Conservation (phyloP, 1,140 invertebrate species). For the Ylistrum balloti region DNA sequence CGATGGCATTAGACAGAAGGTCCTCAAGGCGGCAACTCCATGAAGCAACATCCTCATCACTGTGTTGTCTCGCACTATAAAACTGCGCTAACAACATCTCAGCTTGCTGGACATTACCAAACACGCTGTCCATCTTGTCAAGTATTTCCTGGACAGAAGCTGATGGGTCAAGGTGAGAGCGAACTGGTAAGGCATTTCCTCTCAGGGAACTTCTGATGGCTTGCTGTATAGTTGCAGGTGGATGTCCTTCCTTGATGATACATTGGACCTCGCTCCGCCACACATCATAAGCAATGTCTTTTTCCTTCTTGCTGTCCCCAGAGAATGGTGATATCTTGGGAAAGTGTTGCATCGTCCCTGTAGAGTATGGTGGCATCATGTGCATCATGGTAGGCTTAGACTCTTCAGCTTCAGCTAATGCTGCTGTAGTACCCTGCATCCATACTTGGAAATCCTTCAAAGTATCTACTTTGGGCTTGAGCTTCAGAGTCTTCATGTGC, state of each 20-base stretch:
- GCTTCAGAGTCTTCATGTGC: not conserved
- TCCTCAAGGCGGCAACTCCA: not conserved
- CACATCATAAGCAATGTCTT: not conserved
- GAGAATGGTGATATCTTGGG: too few relatives aligned
- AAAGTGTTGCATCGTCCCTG: not conserved
- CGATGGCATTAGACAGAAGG: not conserved
- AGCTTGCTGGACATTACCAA: slow-evolving; percentile 21
- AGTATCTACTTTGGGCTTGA: not conserved
- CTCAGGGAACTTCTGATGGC: slow-evolving; percentile 41
- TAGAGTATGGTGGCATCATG: too few relatives aligned
- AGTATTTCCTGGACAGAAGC: slow-evolving; percentile 42
- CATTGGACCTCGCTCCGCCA: slow-evolving; percentile 51
- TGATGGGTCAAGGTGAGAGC: too few relatives aligned
- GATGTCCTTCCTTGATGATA: not conserved
- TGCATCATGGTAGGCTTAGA: not conserved
- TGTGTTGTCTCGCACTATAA: not conserved
- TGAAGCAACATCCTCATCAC: slow-evolving; percentile 11
- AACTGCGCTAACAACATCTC: too few relatives aligned
- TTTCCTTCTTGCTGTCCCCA: not conserved
- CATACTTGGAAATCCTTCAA: not conserved
- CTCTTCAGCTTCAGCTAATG: not conserved
- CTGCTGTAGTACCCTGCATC: not conserved
- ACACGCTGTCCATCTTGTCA: slow-evolving; percentile 44
- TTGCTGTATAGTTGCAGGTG: slow-evolving; percentile 1
- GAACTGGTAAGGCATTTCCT: slow-evolving; percentile 14